phyloP scores from a whole-genome alignment of 2,113 vertebrate genomes.

The Theristicus caerulescens region DNA sequence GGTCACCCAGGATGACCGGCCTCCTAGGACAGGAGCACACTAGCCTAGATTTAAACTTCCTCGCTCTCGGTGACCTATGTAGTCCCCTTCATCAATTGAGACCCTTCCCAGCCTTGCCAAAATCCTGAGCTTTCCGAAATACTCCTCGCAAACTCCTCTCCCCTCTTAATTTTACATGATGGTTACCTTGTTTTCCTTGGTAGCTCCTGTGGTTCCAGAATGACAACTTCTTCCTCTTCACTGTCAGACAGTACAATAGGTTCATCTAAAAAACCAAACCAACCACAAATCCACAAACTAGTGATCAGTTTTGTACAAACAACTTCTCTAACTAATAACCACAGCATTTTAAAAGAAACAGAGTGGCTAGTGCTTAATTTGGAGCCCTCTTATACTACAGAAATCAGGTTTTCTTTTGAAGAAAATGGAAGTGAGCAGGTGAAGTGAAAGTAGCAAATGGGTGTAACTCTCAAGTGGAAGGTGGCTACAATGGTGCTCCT shows the following conservation, averaged over 20 bases:
- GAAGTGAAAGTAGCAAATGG: not conserved
- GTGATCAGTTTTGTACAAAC: not conserved
- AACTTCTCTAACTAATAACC: not conserved
- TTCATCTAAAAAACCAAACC: constrained; percentile 67
- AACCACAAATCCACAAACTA: not conserved
- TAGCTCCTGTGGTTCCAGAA: constrained; percentile 80
- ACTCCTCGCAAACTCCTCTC: not conserved
- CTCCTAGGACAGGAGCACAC: not conserved
- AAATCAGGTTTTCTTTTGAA: not conserved
- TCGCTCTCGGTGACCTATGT: accelerated
- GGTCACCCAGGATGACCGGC: not conserved
- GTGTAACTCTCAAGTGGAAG: not conserved
- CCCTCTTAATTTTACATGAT: not conserved
- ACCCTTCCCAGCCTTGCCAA: not conserved
- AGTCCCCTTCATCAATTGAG: accelerated
- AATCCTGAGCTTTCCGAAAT: not conserved
- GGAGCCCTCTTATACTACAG: not conserved
- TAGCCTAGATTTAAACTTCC: not conserved
- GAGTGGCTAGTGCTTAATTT: not conserved
- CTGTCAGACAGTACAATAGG: constrained; percentile 89
- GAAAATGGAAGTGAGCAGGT: not conserved
- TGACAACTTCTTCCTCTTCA: constrained; percentile 93
- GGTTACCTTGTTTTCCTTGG: constrained; percentile 76
- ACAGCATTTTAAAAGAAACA: not conserved
- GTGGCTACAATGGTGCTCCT: not conserved